A percentile compares a stretch with the other conserved stretches of the same genome.
These are phyloP conservation scores for Pinctada fucata DNA, from an alignment of 2,888 invertebrate genomes.

Conservation along the genomic window DNA sequence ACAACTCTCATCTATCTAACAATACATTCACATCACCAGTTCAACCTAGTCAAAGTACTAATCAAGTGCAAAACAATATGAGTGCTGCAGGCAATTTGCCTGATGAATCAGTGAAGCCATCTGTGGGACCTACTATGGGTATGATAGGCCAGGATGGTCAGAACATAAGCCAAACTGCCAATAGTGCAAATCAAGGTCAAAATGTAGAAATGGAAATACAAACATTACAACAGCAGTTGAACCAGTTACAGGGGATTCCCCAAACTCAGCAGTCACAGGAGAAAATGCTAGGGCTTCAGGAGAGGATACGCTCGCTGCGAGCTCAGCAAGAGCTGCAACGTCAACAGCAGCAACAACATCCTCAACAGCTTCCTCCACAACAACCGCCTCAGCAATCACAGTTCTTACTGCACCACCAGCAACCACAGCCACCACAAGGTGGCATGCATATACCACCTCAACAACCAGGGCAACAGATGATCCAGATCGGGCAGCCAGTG, in stretches of 20 bases:
- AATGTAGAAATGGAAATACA: constrained; percentile 62
- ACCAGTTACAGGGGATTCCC: constrained; percentile 70
- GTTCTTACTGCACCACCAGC: constrained; percentile 36
- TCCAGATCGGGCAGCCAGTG: constrained; percentile 27
- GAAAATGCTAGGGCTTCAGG: constrained; percentile 72
- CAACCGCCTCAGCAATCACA: constrained; percentile 41
- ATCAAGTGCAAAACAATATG: constrained; percentile 8
- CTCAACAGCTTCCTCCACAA: constrained; percentile 29
- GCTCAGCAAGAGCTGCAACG: constrained; percentile 68
- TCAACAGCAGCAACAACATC: constrained; percentile 44
- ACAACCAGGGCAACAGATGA: constrained; percentile 38
- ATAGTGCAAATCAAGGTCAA: constrained; percentile 41
- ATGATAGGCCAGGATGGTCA: constrained; percentile 54
- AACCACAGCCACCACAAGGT: constrained; percentile 44
- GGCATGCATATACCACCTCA: constrained; percentile 28
- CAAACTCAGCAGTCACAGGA: constrained; percentile 72
- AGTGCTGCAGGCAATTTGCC: constrained; percentile 16
- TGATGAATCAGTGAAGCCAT: constrained; percentile 33
- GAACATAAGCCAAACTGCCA: constrained; percentile 36
- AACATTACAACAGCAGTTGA: constrained; percentile 69
- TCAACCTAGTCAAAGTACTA: constrained; percentile 23
- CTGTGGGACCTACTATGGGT: constrained; percentile 17
- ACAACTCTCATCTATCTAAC: constrained; percentile 8
- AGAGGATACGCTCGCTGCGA: constrained; percentile 65
- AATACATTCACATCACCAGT: constrained; percentile 12